phyloP scores from a whole-genome alignment of 1,140 invertebrate species.

The Drosophila takahashii region DNA sequence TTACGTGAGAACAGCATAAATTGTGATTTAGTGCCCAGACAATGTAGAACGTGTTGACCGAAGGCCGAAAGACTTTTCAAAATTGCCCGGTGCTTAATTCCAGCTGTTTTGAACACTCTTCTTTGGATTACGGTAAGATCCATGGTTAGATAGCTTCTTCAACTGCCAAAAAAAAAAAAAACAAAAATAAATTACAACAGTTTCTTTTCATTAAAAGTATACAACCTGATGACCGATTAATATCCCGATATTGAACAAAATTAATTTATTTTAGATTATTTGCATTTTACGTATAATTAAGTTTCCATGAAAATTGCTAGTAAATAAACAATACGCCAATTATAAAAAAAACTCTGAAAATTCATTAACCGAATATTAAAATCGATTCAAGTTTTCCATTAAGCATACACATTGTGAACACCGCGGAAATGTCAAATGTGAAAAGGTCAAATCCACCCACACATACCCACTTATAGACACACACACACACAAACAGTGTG shows the following conservation, averaged over 20 bases:
- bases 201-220: background rate
- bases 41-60: constrained; percentile 48
- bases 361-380: constrained; percentile 43
- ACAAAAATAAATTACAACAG: background rate
- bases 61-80: constrained; percentile 25
- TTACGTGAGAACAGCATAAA: constrained; percentile 71
- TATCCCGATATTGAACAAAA: background rate
- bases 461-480: background rate
- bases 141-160: background rate
- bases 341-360: constrained; percentile 8
- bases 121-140: background rate
- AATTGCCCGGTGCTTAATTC: constrained; percentile 12
- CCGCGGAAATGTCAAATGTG: constrained; percentile 46
- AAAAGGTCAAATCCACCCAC: constrained; percentile 39
- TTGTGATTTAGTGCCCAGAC: constrained; percentile 68
- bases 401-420: constrained; percentile 2
- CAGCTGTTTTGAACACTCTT: constrained; percentile 27
- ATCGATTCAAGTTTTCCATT: constrained; percentile 31
- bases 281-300: constrained; percentile 11
- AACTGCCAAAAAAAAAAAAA: background rate
- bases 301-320: background rate
- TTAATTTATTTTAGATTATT: background rate
- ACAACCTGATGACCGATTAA: background rate
- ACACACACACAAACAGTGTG: constrained; percentile 5
- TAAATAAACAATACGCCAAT: constrained; percentile 11